Percentiles rank a stretch among this genome's conserved stretches.
Evolutionary conservation across 2,797 vertebrate species (phyloP).

Genomic region (Spinus olivaceus): DNA sequence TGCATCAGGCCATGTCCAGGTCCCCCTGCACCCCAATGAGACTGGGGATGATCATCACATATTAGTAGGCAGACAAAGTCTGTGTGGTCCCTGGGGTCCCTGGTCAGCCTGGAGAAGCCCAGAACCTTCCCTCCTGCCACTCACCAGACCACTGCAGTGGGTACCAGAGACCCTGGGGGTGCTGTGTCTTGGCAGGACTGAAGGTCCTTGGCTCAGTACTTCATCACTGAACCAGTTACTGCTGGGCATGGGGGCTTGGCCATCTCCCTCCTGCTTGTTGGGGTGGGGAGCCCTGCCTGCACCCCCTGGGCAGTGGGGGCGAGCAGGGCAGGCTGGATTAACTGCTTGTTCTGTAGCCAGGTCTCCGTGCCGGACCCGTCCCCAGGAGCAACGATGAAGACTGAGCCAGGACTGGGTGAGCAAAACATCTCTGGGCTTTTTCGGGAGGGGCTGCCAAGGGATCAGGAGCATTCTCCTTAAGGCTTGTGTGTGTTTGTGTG

Average conservation of each 20-base stretch:
- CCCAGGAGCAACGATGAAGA: constrained; percentile 61
- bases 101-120: background rate
- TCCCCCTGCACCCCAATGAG: background rate
- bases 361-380: constrained; percentile 64
- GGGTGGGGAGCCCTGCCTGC: background rate
- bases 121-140: background rate
- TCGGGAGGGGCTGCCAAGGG: accelerated
- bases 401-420: constrained; percentile 75
- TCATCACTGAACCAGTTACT: background rate
- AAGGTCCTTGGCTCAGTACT: background rate
- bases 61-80: background rate
- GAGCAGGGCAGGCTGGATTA: background rate
- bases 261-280: background rate
- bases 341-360: constrained; percentile 77
- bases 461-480: background rate
- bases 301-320: accelerated
- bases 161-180: background rate
- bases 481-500: background rate
- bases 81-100: background rate
- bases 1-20: accelerated
- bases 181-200: background rate
- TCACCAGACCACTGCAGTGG: background rate
- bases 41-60: accelerated
- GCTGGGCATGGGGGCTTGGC: background rate
- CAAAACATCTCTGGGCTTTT: background rate